Base-by-base conservation (phyloP, 2,113 vertebrate species). In the Empidonax traillii region DNA sequence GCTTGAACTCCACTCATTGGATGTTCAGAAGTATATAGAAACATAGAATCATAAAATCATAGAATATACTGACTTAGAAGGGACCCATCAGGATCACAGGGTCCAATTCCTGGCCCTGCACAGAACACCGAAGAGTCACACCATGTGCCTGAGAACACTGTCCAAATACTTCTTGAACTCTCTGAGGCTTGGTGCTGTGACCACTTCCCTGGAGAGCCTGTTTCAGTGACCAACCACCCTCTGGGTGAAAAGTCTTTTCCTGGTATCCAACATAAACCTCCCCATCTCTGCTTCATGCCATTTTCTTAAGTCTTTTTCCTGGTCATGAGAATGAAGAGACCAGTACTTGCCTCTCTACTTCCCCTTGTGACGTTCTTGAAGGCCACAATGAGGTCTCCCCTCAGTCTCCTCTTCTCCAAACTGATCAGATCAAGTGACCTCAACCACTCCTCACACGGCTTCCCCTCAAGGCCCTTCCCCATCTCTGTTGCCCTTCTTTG, bases 381-480 rank as follows among this genome's bases (percentile, higher is more conserved):
- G 37, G 14, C 4, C 0, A 0, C 18, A 44, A 2, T 28, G 44
- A 58, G 6, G 3, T 10, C 3, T 51, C 8, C 18, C 5, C 9
- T 44, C 31, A 15, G 8, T 28, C 12, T 65, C 11, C 43, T 37
- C 10, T 39, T 39, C 47, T 51, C 12, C 37, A 51, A 44, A 4
- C 22, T 44, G 33, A 51, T 44, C 8, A 58, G 19, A 28, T 8
- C 14, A 28, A 59, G 10, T 21, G 8, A 16, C 23, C 15, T 67
- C 37, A 52, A 12, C 23, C 0, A 0, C 15, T 52, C 19, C 19
- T 66, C 31, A 27, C 9, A 8, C 0, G 0, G 1, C 6, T 73
- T 81, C 7, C 14, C 37, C 15, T 67, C 15, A 24, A 59, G 5
- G 8, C 4, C 4, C 10, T 58, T 46, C 19, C 11, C 4, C 19